Evolutionary conservation across 2,888 invertebrate genomes (phyloP).

Genomic region (Drosophila emarginata): DNA sequence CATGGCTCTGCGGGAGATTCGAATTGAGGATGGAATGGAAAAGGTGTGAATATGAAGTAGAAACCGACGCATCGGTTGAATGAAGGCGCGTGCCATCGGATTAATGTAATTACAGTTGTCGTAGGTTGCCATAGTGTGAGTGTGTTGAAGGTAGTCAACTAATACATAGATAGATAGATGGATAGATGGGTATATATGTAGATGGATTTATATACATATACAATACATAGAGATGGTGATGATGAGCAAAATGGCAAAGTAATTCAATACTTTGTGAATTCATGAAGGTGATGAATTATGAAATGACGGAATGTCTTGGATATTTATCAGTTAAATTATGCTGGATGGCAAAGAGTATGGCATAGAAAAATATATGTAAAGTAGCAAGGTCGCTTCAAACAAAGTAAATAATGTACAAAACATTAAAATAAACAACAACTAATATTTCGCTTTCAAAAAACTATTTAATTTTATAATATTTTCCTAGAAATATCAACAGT

Average conservation of each 20-base stretch:
- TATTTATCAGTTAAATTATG: not conserved
- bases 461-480: not conserved
- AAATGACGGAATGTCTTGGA: not conserved
- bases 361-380: not conserved
- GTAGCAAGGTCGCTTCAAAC: not conserved
- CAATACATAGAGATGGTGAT: not conserved
- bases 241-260: conserved; percentile 18
- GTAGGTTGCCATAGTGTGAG: conserved; percentile 42
- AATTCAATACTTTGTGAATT: conserved; percentile 21
- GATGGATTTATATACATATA: conserved; percentile 9
- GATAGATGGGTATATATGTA: conserved; percentile 19
- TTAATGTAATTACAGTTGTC: conserved; percentile 71
- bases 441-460: not conserved
- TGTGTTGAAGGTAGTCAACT: conserved; percentile 14
- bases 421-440: not conserved
- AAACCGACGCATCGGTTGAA: conserved; percentile 17
- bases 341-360: not conserved
- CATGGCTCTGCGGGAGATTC: conserved; percentile 51
- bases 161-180: conserved; percentile 16
- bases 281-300: conserved; percentile 7
- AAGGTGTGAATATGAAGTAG: conserved; percentile 32
- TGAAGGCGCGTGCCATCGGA: conserved; percentile 55
- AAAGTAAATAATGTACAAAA: not conserved
- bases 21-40: not conserved
- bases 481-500: not conserved